Evolutionary conservation across 2,113 vertebrate species (phyloP), one percentile per base, ranked within the genome.

Genomic region (Corythaeola cristata): DNA sequence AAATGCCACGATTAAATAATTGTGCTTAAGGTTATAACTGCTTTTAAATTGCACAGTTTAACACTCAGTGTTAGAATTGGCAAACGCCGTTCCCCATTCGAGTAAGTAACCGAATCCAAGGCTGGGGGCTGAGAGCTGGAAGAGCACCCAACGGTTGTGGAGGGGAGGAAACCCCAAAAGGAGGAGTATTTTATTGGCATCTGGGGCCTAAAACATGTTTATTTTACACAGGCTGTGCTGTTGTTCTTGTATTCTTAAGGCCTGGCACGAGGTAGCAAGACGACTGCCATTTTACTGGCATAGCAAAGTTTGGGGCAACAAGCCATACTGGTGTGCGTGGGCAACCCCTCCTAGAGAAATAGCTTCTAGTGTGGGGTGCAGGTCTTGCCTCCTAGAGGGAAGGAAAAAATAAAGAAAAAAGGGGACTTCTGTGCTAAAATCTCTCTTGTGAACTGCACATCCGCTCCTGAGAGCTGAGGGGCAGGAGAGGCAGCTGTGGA

Each of bases 21-120:
- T 85, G 64, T 91, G 80, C 89, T 97, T 73, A 92, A 89, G 95
- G 91, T 93, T 95, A 96, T 91, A 94, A 88, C 87, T 94, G 69
- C 12, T 85, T 96, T 95, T 82, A 77, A 86, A 68, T 68, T 47
- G 62, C 69, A 83, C 41, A 60, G 84, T 89, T 91, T 68, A 94
- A 77, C 60, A 75, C 10, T 1, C 4, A 78, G 30, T 5, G 1
- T 79, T 94, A 69, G 49, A 87, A 85, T 62, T 93, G 81, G 87
- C 91, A 90, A 90, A 89, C 7, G 3, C 44, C 49, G 41, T 89
- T 96, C 58, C 19, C 45, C 27, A 5, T 23, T 67, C 11, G 84
- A 94, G 71, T 55, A 87, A 94, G 81, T 33, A 88, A 91, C 83
- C 7, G 5, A 90, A 86, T 45, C 28, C 60, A 56, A 85, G 53